Evolutionary conservation across 2,113 vertebrate species (phyloP), one percentile per base, ranked within the genome.

Genomic region (Megaceryle maxima): DNA sequence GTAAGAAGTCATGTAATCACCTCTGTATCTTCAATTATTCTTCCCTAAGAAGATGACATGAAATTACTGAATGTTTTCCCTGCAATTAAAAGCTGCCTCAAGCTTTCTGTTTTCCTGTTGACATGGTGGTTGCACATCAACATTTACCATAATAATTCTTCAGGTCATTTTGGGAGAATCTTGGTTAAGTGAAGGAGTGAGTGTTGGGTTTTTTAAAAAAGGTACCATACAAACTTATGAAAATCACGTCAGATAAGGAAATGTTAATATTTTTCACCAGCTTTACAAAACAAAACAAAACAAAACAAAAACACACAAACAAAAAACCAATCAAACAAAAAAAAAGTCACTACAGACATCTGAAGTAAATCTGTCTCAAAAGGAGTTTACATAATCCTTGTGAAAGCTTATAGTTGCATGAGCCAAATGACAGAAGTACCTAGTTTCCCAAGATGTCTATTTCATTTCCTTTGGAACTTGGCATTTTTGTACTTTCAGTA

Each of bases 381-480:
- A 82, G 16, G 44, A 74, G 8, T 53, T 82, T 19, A 83, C 46
- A 77, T 26, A 70, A 55, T 60, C 76, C 60, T 41, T 51, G 46
- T 21, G 16, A 81, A 93, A 88, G 8, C 13, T 56, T 44, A 29
- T 5, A 67, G 29, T 17, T 85, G 35, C 44, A 62, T 5, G 7
- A 89, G 63, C 19, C 44, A 76, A 82, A 57, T 0, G 59, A 84
- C 44, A 69, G 82, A 91, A 84, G 69, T 57, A 74, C 0, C 0
- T 64, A 31, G 33, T 66, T 82, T 86, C 18, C 59, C 29, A 87
- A 68, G 57, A 78, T 51, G 76, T 33, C 5, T 24, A 70, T 67
- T 96, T 95, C 4, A 81, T 82, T 94, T 91, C 68, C 78, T 92
- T 57, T 86, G 59, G 51, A 91, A 84, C 35, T 48, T 60, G 5